Base-by-base conservation (phyloP, 64 coral and sea anemone species). In the Porites australiensis region DNA sequence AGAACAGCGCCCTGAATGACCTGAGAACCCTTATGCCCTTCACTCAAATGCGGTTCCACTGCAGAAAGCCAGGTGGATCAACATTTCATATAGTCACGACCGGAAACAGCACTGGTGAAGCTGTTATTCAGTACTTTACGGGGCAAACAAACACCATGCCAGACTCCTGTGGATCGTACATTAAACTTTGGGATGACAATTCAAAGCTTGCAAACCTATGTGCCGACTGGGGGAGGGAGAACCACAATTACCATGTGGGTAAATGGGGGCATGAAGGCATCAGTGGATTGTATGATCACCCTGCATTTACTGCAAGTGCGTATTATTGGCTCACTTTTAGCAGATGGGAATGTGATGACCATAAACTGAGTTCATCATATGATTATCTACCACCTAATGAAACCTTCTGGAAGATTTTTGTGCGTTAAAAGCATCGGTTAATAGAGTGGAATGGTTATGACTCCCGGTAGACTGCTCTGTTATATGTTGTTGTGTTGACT, bases 31-130 rank as follows among this genome's bases (percentile, higher is more conserved):
- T 57, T 48, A 58, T 72, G 48, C 27, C 75, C 51, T 90, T 90
- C 54, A 59, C 62, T 54, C 88, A 90, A 20, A 50, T 90, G 8
- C 54, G 88, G 59, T 82, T 90, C 27, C 77, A 82, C 64, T 90
- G 88, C 18, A 19, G 77, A 4, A 79, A 80, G 43, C 6, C 18
- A 67, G 10, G 44, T 3, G 77, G 65, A 20, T 65, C 77, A 10
- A 90, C 77, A 2, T 52, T 82, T 11, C 66, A 82, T 21, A 37
- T 90, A 19, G 46, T 66, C 50, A 90, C 77, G 49, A 5, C 20
- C 4, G 15, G 3, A 0, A 82, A 82, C 88, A 58, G 48, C 22
- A n/a, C 65, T n/a, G 88, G 88, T 16, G 54, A 52, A 16, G 21
- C n/a, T 51, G 77, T 82, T 2, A 6, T 90, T 0, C 15, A 82